phyloP scores from a whole-genome alignment of 2,113 vertebrate species.

The Cygnus atratus region DNA sequence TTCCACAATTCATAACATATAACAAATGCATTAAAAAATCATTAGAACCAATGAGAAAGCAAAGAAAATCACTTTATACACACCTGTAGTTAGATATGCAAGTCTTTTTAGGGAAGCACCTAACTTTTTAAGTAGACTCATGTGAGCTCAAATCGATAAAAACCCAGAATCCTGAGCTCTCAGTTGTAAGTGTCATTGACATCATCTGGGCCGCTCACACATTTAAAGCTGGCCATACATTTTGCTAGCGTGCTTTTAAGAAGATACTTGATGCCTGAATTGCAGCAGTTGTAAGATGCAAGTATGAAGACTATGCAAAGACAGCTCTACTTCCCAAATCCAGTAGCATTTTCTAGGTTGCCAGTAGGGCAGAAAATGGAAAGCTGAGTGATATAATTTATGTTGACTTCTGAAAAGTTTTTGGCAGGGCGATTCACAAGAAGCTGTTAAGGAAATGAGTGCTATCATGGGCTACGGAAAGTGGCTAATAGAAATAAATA shows the following conservation, averaged over 20 bases:
- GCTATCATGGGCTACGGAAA: constrained; percentile 33
- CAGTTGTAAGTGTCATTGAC: neutral
- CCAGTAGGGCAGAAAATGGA: neutral
- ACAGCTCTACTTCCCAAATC: neutral
- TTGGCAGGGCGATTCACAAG: constrained; percentile 45
- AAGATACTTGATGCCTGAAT: neutral
- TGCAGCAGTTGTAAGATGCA: neutral
- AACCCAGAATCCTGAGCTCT: neutral
- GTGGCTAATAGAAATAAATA: constrained; percentile 65
- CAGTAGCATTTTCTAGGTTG: neutral
- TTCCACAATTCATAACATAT: neutral
- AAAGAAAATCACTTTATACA: neutral
- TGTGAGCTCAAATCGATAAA: neutral
- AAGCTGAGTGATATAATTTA: neutral
- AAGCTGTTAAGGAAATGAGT: constrained; percentile 61
- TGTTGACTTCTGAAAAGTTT: constrained; percentile 35
- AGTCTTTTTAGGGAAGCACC: neutral
- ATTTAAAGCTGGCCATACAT: neutral
- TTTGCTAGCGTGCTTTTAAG: neutral
- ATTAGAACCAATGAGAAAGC: neutral
- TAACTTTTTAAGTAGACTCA: neutral
- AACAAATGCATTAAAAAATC: neutral
- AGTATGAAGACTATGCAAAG: neutral
- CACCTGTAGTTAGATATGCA: neutral
- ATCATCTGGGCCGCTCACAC: neutral